A percentile compares a stretch with the other conserved stretches of the same genome.
Conservation (phyloP, 2,113 vertebrate genomes). For the Nestor notabilis region DNA sequence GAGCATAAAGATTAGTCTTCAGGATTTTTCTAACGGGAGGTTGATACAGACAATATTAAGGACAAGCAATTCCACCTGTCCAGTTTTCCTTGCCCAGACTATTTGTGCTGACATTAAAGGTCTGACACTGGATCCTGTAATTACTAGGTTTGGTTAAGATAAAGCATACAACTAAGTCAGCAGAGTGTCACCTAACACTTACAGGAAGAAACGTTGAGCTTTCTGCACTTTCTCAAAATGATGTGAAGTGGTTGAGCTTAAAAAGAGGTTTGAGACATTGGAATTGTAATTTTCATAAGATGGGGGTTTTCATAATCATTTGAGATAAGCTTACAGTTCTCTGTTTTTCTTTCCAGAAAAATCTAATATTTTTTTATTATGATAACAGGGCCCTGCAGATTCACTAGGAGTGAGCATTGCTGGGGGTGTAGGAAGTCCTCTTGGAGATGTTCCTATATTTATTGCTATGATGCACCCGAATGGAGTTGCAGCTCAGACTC, state of each 20-base stretch:
- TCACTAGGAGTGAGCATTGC: conserved; percentile 95
- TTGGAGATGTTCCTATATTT: conserved; percentile 96
- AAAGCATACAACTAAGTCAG: background rate
- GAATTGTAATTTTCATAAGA: background rate
- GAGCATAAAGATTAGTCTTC: background rate
- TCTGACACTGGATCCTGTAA: background rate
- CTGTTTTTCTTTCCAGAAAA: background rate
- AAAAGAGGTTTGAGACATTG: background rate
- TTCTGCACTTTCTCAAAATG: background rate
- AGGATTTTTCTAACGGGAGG: fast-evolving
- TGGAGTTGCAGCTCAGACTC: conserved; percentile 93
- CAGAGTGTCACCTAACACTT: background rate
- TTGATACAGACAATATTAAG: background rate
- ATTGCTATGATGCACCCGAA: conserved; percentile 98
- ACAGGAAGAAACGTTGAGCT: background rate
- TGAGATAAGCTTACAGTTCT: background rate
- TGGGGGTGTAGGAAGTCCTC: conserved; percentile 93
- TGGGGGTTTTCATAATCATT: background rate
- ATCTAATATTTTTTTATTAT: background rate
- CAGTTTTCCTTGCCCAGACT: background rate
- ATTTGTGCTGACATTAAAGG: background rate
- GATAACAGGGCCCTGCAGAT: conserved; percentile 81
- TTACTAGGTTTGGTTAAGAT: background rate
- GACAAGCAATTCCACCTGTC: background rate
- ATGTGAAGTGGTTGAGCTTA: background rate